Percentiles rank a stretch among this genome's conserved stretches.
phyloP scores from a whole-genome alignment of 2,797 vertebrate genomes.

The Tiaroga cobitis region DNA sequence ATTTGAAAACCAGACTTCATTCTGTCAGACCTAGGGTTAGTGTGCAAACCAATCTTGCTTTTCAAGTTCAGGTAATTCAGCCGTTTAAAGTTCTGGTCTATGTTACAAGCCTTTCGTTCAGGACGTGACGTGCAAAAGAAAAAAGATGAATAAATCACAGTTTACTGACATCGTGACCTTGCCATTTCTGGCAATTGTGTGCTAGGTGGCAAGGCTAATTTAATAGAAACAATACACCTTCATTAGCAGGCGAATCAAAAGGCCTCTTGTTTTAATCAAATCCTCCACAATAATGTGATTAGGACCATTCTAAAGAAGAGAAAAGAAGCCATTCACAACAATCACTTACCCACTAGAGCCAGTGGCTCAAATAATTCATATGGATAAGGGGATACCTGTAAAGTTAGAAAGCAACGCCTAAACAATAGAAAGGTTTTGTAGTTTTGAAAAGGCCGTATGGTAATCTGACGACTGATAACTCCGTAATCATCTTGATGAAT shows the following conservation, averaged over 20 bases:
- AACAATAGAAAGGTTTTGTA: slow-evolving; percentile 26
- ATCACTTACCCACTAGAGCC: slow-evolving; percentile 44
- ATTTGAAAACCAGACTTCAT: too few species aligned
- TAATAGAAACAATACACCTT: slow-evolving; percentile 57
- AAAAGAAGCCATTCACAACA: slow-evolving; percentile 32
- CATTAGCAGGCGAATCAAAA: slow-evolving; percentile 53
- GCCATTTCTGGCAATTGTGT: slow-evolving; percentile 36
- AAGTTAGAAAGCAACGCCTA: neutral
- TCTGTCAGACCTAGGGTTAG: neutral
- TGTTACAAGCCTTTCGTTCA: neutral
- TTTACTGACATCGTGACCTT: slow-evolving; percentile 48
- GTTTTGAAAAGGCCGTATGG: neutral
- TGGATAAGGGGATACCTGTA: neutral
- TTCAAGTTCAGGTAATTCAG: neutral
- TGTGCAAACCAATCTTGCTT: neutral
- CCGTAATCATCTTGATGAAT: slow-evolving; percentile 10
- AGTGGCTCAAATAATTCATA: neutral
- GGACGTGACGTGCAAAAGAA: neutral
- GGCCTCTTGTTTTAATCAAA: slow-evolving; percentile 59
- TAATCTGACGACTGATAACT: neutral
- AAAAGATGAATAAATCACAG: slow-evolving; percentile 43
- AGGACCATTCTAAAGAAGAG: slow-evolving; percentile 27
- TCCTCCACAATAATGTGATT: slow-evolving; percentile 39
- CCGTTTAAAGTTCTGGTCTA: neutral
- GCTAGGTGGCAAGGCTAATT: slow-evolving; percentile 32